Base-by-base conservation (phyloP, 2,797 vertebrate genomes). In the Neomorphus geoffroyi region DNA sequence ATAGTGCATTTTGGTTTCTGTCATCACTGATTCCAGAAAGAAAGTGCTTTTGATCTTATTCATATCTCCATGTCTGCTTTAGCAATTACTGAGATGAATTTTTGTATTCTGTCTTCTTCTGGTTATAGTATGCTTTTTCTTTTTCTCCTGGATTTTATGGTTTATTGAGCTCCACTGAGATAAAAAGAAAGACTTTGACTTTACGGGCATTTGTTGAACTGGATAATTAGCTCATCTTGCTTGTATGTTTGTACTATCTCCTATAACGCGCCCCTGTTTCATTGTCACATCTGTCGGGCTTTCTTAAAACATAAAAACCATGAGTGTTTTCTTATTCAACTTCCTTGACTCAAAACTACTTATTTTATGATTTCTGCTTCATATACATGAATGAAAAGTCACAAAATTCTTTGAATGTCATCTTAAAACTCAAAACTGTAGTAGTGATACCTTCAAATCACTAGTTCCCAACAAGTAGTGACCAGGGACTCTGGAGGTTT, bases 11-110 rank as follows among this genome's bases (percentile, higher is more conserved):
- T 74, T 74, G n/a, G 46, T 43, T 93, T 96, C 89, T 94, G 82
- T 89, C 72, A 78, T 71, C 70, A 75, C 85, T 88, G 62, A 62
- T 71, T 96, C 88, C 69, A 87, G 62, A 81, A 57, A 53, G 43
- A 94, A 56, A 64, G 46, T 72, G 11, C 45, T 53, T 92, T 93
- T 93, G 74, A 80, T 96, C 65, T 87, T 96, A 24, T 90, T 96
- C 67, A 71, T 88, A 60, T 77, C 9, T 62, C 45, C n/a, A 1
- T 67, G 71, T 78, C 90, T 93, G 46, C 80, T 94, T 83, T 56
- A 93, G 84, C 67, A 45, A 85, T 92, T 86, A 86, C 61, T 88
- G 73, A 94, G 66, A 70, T 16, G 81, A 93, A n/a, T 78, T 69
- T 35, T 64, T 74, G 17, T 41, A 54, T 51, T 81, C 5, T 58